A percentile compares a stretch with the other conserved stretches of the same genome.
Evolutionary conservation across 2,888 invertebrate species (phyloP).

Genomic region (Zeuzera pyrina): DNA sequence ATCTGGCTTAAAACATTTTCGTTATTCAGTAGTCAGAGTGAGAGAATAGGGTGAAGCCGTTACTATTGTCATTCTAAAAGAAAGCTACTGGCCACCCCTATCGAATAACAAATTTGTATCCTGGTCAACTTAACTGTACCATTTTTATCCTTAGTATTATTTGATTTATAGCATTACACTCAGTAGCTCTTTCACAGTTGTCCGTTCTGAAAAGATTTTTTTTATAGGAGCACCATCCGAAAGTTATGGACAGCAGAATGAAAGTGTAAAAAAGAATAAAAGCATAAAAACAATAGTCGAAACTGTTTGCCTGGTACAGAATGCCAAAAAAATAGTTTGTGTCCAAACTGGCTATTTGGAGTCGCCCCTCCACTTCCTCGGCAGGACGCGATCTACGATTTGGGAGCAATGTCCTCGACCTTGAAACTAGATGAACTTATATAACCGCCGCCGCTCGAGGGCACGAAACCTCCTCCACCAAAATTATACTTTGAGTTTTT

Average conservation of each 20-base stretch:
- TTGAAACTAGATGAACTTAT: constrained; percentile 72
- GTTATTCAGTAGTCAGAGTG: neutral
- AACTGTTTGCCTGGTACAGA: too few species aligned
- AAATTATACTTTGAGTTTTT: constrained; percentile 62
- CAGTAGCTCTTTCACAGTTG: too few species aligned
- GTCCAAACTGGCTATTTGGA: constrained; percentile 53
- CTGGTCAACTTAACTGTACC: neutral
- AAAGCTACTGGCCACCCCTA: neutral
- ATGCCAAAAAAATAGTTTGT: constrained; percentile 47
- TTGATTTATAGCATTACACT: neutral
- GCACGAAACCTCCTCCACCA: constrained; percentile 57
- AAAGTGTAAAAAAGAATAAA: too few species aligned
- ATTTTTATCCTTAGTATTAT: neutral
- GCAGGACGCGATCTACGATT: constrained; percentile 67
- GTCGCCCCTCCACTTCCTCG: constrained; percentile 39
- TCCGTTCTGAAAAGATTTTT: too few species aligned
- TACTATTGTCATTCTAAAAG: neutral
- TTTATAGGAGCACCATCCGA: too few species aligned
- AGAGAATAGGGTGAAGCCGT: neutral
- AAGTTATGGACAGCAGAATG: too few species aligned
- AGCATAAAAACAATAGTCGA: too few species aligned
- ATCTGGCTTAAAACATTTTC: neutral
- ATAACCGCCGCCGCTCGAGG: constrained; percentile 57
- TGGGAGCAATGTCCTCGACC: constrained; percentile 72
- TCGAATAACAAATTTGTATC: too few species aligned